phyloP scores from a whole-genome alignment of 1,140 invertebrate genomes.

The Pseudachorutes palmiensis region DNA sequence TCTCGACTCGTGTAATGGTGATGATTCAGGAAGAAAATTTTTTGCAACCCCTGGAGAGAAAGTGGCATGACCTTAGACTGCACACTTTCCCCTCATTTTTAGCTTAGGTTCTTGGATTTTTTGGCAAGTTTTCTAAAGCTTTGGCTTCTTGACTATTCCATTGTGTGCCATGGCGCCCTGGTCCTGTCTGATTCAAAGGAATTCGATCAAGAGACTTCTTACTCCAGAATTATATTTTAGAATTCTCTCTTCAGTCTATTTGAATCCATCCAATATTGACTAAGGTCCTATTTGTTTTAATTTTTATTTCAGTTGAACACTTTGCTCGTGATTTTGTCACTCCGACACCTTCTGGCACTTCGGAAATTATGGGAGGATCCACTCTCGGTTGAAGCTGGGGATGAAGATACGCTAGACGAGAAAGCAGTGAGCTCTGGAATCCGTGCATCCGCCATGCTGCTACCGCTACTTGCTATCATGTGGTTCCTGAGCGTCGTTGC shows the following conservation, averaged over 20 bases:
- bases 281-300: slow-evolving; percentile 31
- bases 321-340: slow-evolving; percentile 41
- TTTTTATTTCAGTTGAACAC: slow-evolving; percentile 46
- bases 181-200: not conserved
- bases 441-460: slow-evolving; percentile 50
- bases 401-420: slow-evolving; percentile 29
- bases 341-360: slow-evolving; percentile 41
- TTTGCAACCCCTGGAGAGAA: slow-evolving; percentile 7
- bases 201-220: not conserved
- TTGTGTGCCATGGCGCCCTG: not conserved
- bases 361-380: slow-evolving; percentile 39
- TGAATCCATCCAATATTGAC: not conserved
- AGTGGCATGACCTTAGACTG: not conserved
- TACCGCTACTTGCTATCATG: slow-evolving; percentile 54
- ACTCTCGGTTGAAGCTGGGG: not conserved
- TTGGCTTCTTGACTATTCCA: not conserved
- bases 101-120: not conserved
- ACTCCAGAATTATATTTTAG: not conserved
- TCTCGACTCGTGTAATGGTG: not conserved
- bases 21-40: not conserved
- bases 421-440: slow-evolving; percentile 43
- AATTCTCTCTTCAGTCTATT: not conserved
- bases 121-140: not conserved
- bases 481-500: slow-evolving; percentile 64
- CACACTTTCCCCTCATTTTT: not conserved